Evolutionary conservation across 2,113 vertebrate species (phyloP), one percentile per base, ranked within the genome.

Genomic region (Gymnobelideus leadbeateri): DNA sequence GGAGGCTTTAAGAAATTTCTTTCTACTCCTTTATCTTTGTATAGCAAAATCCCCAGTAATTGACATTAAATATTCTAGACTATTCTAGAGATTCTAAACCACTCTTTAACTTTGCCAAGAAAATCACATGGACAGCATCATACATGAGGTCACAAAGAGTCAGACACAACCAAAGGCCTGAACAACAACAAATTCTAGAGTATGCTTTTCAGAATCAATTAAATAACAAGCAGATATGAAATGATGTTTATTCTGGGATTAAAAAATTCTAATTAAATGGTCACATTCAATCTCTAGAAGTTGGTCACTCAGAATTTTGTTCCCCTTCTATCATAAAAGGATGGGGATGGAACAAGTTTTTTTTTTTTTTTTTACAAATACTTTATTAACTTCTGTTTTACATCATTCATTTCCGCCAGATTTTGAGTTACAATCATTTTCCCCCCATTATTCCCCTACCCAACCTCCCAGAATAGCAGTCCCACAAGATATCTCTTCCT

Each of bases 191-290:
- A n/a, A 37, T 89, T 90, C 28, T 16, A 77, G 43, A 52, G 9
- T 31, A 89, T 8, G 77, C 91, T 96, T 89, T 51, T 1, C 94
- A 90, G 54, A 43, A 25, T 91, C 84, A 91, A 91, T 92, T 92
- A 55, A 94, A 92, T 95, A 51, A 1, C 8, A 43, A 93, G 23
- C 54, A 94, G 91, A 93, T 26, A 23, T 24, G 92, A 94, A 93
- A 51, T 94, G 28, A 23, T 55, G 8, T 24, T 26, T 94, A 51
- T 3, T 84, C 3, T 53, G 50, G 28, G 46, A 57, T 7, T 94
- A 43, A 92, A 94, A 53, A 55, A 90, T 9, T 52, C 46, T 68
- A 25, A 68, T 31, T 89, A 25, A 92, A 21, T 90, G 77, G 84
- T 3, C 37, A 92, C 53, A 91, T 26, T 47, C 68, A 94, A 21